Evolutionary conservation across 2,113 vertebrate species (phyloP).

Genomic region (Ifrita kowaldi): DNA sequence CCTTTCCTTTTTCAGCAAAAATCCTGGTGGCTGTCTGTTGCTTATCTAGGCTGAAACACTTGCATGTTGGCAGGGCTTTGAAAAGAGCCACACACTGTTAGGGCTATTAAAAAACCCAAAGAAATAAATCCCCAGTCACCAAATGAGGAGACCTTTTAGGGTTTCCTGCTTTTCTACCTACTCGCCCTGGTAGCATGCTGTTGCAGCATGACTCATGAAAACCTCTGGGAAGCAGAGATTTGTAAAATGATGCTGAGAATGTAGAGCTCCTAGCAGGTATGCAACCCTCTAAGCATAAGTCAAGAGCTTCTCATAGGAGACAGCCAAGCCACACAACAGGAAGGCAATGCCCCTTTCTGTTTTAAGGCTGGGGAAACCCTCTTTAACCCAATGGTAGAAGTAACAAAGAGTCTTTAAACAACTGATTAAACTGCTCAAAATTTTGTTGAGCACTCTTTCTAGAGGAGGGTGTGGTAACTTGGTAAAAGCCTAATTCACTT

Average conservation of each 20-base stretch:
- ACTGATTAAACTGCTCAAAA: no score
- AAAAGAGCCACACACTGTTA: neutral
- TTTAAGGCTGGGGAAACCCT: neutral
- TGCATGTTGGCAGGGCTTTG: neutral
- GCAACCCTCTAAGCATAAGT: neutral
- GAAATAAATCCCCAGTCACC: neutral
- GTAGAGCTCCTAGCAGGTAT: neutral
- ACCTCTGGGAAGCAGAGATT: neutral
- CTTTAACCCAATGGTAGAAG: neutral
- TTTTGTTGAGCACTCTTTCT: neutral
- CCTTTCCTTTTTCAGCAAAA: neutral
- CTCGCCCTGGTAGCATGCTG: neutral
- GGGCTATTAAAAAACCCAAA: neutral
- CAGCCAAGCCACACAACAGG: neutral
- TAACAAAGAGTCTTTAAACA: neutral
- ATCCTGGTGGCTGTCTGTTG: neutral
- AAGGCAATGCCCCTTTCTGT: neutral
- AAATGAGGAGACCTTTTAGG: neutral
- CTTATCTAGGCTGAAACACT: neutral
- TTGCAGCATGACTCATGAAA: neutral
- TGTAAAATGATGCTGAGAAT: neutral
- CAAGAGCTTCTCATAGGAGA: neutral
- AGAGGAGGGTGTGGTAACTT: neutral
- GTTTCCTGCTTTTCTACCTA: neutral
- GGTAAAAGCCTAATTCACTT: neutral